Percentiles rank a stretch among this genome's conserved stretches.
These are phyloP conservation scores for Thryonomys swinderianus DNA, from an alignment of 2,113 vertebrate genomes.

Conservation along the genomic window DNA sequence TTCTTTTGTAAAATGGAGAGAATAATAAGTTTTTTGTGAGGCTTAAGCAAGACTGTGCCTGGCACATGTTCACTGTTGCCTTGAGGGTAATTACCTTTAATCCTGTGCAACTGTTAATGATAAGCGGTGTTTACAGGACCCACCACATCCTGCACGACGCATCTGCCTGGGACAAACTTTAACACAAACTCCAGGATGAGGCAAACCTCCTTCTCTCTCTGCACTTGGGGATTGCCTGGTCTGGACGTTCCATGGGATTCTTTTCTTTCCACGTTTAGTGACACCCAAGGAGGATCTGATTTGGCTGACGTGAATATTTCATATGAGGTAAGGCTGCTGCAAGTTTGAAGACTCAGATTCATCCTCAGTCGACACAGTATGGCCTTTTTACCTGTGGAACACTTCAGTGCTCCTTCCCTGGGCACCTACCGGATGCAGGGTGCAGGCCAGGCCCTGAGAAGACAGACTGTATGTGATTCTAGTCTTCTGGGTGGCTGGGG, in stretches of 20 bases:
- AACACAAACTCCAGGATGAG: not conserved
- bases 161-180: not conserved
- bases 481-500: not conserved
- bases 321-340: not conserved
- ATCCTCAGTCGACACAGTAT: not conserved
- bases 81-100: not conserved
- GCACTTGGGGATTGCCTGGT: not conserved
- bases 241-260: not conserved
- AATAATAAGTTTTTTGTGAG: not conserved
- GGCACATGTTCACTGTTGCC: not conserved
- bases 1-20: not conserved
- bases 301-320: slow-evolving; percentile 43
- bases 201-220: not conserved
- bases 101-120: not conserved
- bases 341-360: slow-evolving; percentile 40
- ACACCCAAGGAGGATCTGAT: slow-evolving; percentile 1
- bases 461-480: not conserved
- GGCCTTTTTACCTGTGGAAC: slow-evolving; percentile 11
- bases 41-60: not conserved
- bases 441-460: not conserved
- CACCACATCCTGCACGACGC: not conserved
- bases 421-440: not conserved
- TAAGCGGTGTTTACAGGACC: not conserved
- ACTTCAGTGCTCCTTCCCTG: not conserved
- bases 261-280: slow-evolving; percentile 35